Evolutionary conservation across 1,140 invertebrate species (phyloP).

Genomic region (Camponotus floridanus): DNA sequence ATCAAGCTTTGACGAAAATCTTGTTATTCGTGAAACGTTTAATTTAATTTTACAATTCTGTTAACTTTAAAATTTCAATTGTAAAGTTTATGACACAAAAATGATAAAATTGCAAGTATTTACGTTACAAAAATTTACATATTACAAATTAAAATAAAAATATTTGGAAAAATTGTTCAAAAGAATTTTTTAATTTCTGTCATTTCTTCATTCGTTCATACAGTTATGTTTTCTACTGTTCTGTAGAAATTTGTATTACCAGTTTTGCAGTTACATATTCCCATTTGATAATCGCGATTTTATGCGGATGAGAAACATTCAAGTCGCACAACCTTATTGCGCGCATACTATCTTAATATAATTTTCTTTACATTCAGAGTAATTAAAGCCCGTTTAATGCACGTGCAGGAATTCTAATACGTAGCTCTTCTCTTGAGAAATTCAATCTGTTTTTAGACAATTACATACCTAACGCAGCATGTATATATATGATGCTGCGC

Average conservation of each 20-base stretch:
- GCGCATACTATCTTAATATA: slow-evolving; percentile 7
- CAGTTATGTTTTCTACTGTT: background rate
- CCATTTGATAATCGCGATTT: background rate
- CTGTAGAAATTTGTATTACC: background rate
- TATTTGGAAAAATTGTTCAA: background rate
- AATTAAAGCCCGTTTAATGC: background rate
- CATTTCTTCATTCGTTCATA: background rate
- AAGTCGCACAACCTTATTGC: slow-evolving; percentile 7
- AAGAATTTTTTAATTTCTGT: background rate
- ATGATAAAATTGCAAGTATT: background rate
- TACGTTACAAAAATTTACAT: too few species aligned
- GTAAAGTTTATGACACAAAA: background rate
- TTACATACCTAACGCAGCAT: background rate
- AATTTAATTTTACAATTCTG: background rate
- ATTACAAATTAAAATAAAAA: background rate
- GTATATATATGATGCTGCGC: background rate
- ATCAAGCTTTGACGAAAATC: background rate
- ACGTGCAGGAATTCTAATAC: background rate
- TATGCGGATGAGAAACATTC: background rate
- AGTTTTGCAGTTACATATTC: background rate
- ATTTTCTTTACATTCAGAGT: slow-evolving; percentile 19
- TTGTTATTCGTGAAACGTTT: background rate
- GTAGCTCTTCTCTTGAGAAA: background rate
- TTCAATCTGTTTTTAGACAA: slow-evolving; percentile 8
- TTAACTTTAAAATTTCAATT: background rate